phyloP scores from a whole-genome alignment of 2,888 invertebrate genomes.

The Thysanoteuthis rhombus region DNA sequence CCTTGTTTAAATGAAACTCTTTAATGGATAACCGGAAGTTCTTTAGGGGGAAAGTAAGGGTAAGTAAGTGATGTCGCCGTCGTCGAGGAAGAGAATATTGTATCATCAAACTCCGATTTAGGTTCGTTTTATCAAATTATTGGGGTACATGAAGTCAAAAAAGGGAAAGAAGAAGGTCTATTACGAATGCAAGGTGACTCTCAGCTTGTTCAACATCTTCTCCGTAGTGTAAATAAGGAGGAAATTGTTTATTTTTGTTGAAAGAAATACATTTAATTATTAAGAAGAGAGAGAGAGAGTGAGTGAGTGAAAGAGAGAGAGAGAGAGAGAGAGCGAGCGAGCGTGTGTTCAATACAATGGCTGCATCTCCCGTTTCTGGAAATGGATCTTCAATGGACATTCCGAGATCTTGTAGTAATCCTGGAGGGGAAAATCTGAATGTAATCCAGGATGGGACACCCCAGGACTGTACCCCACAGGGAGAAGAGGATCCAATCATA shows the following conservation, averaged over 20 bases:
- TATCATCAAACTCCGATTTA: neutral
- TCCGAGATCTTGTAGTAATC: neutral
- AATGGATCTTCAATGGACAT: neutral
- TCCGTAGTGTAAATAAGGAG: neutral
- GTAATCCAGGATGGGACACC: neutral
- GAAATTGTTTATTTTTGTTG: neutral
- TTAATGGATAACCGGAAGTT: neutral
- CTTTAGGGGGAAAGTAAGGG: neutral
- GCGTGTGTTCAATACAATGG: neutral
- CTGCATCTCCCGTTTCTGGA: neutral
- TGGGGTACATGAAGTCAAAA: neutral
- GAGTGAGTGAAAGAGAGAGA: too few species aligned
- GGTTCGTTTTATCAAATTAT: neutral
- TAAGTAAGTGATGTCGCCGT: neutral
- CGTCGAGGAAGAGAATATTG: too few species aligned
- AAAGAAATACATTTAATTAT: too few species aligned
- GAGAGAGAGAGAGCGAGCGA: too few species aligned
- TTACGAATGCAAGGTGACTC: neutral
- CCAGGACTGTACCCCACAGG: constrained; percentile 1
- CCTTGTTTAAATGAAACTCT: neutral
- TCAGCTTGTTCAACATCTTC: neutral
- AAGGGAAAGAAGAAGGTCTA: neutral
- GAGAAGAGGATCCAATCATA: constrained; percentile 68
- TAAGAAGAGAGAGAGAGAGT: too few species aligned
- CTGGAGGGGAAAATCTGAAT: neutral